Base-by-base conservation (phyloP, 2,797 vertebrate species). In the Leontopithecus rosalia region DNA sequence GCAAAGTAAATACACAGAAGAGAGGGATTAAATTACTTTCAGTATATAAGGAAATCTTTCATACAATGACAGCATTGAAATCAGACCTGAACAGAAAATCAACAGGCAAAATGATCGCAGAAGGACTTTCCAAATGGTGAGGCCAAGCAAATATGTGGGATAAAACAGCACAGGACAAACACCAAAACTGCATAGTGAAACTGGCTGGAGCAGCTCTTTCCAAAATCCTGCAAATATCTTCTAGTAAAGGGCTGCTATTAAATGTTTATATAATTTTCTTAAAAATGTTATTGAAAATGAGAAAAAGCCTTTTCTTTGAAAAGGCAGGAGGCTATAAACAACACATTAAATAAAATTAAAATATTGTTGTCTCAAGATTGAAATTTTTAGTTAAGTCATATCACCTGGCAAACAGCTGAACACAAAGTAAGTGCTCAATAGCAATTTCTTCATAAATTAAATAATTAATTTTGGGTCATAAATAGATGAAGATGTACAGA, bases 391-490 rank as follows among this genome's bases (percentile, higher is more conserved):
- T 75, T 79, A 89, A 79, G 46, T 73, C 4, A 11, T 7, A 77
- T 58, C 13, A 86, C 1, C 8, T 82, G 36, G 52, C 19, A 94
- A 93, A n/a, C 57, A 41, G 14, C 33, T 84, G 46, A 88, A 70
- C n/a, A 85, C 36, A 76, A 24, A 28, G 50, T 58, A 80, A 81
- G 33, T 81, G 10, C 3, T 72, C 28, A 75, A 30, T 39, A 57
- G 64, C 33, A 95, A 33, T 57, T 88, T 95, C 86, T 96, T 6
- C 48, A 46, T 80, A 72, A 88, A 50, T 72, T 73, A 90, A 92
- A 75, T 11, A 81, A 64, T 94, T 77, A 93, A 58, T 80, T 48
- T 19, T 73, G 33, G 12, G 36, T 57, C 14, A 81, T 90, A 75
- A 79, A 36, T 91, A 79, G 61, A 75, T 76, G 36, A 50, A 86